Evolutionary conservation across 2,113 vertebrate genomes (phyloP).

Genomic region (Neodon shergylaensis): DNA sequence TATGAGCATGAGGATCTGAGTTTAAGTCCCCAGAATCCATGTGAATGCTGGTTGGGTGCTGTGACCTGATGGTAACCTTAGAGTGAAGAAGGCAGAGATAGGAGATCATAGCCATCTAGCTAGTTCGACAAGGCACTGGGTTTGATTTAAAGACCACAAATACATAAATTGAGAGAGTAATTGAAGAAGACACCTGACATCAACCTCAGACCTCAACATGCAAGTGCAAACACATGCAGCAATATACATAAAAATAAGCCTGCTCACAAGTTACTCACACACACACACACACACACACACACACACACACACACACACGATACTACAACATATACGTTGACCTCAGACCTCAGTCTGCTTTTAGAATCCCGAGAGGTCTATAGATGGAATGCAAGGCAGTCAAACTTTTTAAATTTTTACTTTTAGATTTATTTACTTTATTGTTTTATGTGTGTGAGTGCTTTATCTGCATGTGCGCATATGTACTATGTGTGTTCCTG

Average conservation of each 20-base stretch:
- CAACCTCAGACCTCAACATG: background rate
- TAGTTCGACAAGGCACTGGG: background rate
- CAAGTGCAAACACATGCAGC: background rate
- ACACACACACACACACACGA: background rate
- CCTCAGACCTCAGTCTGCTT: conserved; percentile 24
- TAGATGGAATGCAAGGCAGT: background rate
- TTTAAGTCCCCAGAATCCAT: too few relatives aligned
- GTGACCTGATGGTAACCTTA: background rate
- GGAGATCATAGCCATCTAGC: too few relatives aligned
- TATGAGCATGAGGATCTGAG: too few relatives aligned
- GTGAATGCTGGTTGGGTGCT: background rate
- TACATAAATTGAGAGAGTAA: background rate
- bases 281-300: background rate
- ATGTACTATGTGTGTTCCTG: background rate
- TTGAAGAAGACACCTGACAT: background rate
- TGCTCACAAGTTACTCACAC: background rate
- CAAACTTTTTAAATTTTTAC: background rate
- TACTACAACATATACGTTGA: background rate
- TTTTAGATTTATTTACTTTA: background rate
- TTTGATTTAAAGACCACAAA: background rate
- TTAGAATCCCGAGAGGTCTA: background rate
- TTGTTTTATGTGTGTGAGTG: background rate
- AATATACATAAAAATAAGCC: background rate
- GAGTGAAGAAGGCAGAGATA: background rate
- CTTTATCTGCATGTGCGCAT: background rate